phyloP scores from a whole-genome alignment of 2,113 vertebrate species.

The Rhea pennata region DNA sequence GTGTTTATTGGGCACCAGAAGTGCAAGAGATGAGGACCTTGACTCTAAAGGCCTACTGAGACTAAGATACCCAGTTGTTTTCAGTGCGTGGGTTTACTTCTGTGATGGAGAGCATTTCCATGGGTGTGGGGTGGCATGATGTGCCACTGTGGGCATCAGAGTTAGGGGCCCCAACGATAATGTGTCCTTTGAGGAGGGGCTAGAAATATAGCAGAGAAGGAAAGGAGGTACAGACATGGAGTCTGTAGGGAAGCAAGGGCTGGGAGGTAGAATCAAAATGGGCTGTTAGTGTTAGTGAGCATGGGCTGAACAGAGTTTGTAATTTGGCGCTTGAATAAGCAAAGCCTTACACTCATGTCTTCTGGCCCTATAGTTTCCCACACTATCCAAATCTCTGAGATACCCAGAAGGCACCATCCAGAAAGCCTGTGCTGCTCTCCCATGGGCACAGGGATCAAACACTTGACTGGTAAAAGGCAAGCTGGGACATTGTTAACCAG shows the following conservation, averaged over 20 bases:
- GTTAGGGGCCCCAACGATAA: neutral
- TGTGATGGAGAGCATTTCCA: neutral
- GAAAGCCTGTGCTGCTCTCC: neutral
- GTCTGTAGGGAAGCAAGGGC: neutral
- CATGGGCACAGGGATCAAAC: neutral
- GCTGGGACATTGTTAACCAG: neutral
- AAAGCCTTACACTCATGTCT: neutral
- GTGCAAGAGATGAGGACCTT: neutral
- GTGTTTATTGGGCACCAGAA: neutral
- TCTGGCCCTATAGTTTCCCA: neutral
- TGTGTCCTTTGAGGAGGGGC: neutral
- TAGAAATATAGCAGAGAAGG: neutral
- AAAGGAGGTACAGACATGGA: neutral
- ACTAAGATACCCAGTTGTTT: neutral
- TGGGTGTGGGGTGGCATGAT: neutral
- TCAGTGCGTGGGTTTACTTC: neutral
- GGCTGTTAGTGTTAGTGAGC: neutral
- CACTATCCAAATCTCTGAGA: neutral
- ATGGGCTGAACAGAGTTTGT: neutral
- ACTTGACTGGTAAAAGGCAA: neutral
- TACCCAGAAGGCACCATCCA: neutral
- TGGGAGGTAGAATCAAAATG: neutral
- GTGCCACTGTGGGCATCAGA: neutral
- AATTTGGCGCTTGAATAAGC: neutral
- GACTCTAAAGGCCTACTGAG: neutral